Evolutionary conservation across 2,888 invertebrate species (phyloP).

Genomic region (Epirrhoe tristata): DNA sequence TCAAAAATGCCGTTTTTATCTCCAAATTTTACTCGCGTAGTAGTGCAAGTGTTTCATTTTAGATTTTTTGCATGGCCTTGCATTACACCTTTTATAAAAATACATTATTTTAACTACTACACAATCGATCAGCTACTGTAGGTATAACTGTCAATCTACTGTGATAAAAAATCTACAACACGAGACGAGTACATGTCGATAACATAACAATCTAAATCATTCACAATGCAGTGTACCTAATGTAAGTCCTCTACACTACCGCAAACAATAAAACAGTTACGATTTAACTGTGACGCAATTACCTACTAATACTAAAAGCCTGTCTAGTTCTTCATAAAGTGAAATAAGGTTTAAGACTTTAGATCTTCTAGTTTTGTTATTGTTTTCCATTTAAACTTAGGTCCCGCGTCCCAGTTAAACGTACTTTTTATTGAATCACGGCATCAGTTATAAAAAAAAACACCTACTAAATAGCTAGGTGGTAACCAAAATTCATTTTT

Average conservation of each 20-base stretch:
- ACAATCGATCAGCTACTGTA: conserved; percentile 16
- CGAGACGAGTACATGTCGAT: neutral
- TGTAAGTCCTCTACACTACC: conserved; percentile 9
- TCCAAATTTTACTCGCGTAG: no score
- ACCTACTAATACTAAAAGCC: neutral
- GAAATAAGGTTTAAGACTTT: neutral
- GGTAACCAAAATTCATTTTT: neutral
- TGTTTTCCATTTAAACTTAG: neutral
- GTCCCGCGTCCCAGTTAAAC: conserved; percentile 5
- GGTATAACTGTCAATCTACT: conserved; percentile 1
- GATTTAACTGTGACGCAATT: conserved; percentile 9
- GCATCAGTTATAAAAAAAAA: conserved; percentile 4
- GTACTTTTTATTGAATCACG: conserved; percentile 11
- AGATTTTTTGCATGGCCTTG: no score
- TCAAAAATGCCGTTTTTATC: no score
- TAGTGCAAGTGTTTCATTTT: no score
- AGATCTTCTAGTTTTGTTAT: no score
- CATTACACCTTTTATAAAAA: neutral
- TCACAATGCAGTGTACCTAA: conserved; percentile 9
- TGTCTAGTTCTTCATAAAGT: neutral
- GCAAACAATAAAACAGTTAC: conserved; percentile 15
- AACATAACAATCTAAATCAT: conserved; percentile 14
- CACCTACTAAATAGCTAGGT: conserved; percentile 4
- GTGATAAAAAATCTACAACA: neutral
- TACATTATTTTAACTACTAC: neutral